These are phyloP conservation scores for Syngnathoides biaculeatus DNA, from an alignment of 2,113 vertebrate genomes.

Conservation along the genomic window DNA sequence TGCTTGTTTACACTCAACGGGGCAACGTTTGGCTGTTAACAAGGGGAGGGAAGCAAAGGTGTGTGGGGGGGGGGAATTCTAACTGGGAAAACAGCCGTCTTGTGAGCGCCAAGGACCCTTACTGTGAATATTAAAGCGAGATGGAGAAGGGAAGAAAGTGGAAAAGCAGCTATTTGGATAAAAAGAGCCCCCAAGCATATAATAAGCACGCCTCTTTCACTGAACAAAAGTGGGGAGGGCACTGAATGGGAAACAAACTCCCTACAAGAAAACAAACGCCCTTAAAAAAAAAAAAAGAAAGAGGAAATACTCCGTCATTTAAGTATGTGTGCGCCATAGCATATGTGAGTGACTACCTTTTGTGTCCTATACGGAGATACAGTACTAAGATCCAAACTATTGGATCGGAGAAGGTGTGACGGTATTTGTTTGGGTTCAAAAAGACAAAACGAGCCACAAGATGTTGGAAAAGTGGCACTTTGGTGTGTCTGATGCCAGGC, in stretches of 20 bases:
- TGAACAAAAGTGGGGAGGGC: conserved; percentile 70
- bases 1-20: conserved; percentile 70
- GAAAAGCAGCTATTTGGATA: conserved; percentile 61
- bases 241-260: conserved; percentile 76
- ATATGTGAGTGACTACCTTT: conserved; percentile 32
- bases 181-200: conserved; percentile 66
- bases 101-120: conserved; percentile 72
- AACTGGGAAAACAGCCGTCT: conserved; percentile 62
- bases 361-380: conserved; percentile 12
- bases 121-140: conserved; percentile 80
- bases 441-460: conserved; percentile 39
- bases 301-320: too few relatives aligned
- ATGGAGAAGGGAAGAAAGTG: conserved; percentile 38
- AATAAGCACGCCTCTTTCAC: conserved; percentile 70
- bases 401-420: neutral
- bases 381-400: neutral
- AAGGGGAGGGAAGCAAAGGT: conserved; percentile 15
- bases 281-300: conserved; percentile 61
- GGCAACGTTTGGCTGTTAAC: conserved; percentile 72
- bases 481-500: conserved; percentile 41
- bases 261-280: conserved; percentile 76
- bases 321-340: neutral
- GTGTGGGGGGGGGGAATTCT: neutral
- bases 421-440: conserved; percentile 21
- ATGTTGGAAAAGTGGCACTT: conserved; percentile 41